phyloP scores from a whole-genome alignment of 2,113 vertebrate genomes.

The Malaclemys terrapin region DNA sequence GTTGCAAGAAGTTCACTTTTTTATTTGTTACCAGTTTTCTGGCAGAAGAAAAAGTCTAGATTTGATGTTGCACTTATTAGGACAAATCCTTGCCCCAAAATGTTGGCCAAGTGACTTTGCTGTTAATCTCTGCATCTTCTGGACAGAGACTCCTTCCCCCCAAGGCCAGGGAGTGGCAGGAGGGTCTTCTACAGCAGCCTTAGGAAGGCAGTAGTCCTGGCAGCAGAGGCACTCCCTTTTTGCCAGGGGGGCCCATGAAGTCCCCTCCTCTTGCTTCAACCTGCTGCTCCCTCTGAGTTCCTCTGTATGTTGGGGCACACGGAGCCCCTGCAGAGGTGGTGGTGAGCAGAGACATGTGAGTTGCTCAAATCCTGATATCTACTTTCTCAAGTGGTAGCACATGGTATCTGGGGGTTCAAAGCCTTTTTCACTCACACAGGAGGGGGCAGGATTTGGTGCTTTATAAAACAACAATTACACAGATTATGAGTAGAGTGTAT shows the following conservation, averaged over 20 bases:
- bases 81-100: not conserved
- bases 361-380: not conserved
- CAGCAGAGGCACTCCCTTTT: not conserved
- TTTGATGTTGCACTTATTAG: not conserved
- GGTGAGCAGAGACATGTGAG: no score
- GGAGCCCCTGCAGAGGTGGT: not conserved
- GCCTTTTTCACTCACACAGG: not conserved
- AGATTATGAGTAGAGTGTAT: not conserved
- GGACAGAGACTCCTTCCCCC: not conserved
- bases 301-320: not conserved
- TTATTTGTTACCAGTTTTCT: not conserved
- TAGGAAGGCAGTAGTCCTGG: not conserved
- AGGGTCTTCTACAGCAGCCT: not conserved
- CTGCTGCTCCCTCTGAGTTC: not conserved
- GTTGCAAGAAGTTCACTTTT: not conserved
- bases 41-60: not conserved
- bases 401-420: not conserved
- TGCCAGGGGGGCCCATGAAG: no score
- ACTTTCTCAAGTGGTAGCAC: not conserved
- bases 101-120: not conserved
- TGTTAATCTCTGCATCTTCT: not conserved
- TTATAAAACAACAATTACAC: no score
- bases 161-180: not conserved
- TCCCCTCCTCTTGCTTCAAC: not conserved
- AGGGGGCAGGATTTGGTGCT: no score